Evolutionary conservation across 2,797 vertebrate genomes (phyloP).

Genomic region (Acanthurus lineatus): DNA sequence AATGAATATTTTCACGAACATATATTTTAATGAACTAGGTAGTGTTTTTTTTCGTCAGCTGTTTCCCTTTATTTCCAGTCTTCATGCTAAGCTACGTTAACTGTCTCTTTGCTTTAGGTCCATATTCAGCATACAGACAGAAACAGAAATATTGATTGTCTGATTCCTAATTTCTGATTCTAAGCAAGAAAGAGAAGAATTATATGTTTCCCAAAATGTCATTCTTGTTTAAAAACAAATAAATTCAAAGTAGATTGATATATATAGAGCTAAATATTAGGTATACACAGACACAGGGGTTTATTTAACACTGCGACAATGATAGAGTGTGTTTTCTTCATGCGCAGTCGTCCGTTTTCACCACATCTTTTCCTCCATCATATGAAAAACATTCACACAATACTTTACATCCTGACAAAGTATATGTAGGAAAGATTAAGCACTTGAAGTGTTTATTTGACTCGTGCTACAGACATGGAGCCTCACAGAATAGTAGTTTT

Average conservation of each 20-base stretch:
- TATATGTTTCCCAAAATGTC: not conserved
- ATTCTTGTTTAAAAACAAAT: not conserved
- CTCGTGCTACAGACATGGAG: conserved; percentile 38
- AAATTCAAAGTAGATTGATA: not conserved
- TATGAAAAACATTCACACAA: conserved; percentile 48
- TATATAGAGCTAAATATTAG: not conserved
- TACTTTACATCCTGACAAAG: conserved; percentile 50
- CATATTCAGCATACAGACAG: not conserved
- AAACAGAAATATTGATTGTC: not conserved
- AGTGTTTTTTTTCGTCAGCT: not conserved
- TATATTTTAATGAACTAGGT: no score
- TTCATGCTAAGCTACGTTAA: not conserved
- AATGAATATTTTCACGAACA: no score
- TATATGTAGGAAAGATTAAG: conserved; percentile 48
- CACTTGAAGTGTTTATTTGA: conserved; percentile 61
- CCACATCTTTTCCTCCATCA: conserved; percentile 13
- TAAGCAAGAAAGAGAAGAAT: not conserved
- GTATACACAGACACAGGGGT: not conserved
- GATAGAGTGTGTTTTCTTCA: conserved; percentile 18
- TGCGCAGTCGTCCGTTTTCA: conserved; percentile 12
- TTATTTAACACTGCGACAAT: conserved; percentile 1
- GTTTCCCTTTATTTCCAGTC: not conserved
- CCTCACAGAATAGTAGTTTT: conserved; percentile 13
- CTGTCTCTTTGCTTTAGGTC: not conserved
- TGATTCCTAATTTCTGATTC: not conserved